Evolutionary conservation across 2,113 vertebrate species (phyloP).

Genomic region (Chaetura pelagica): DNA sequence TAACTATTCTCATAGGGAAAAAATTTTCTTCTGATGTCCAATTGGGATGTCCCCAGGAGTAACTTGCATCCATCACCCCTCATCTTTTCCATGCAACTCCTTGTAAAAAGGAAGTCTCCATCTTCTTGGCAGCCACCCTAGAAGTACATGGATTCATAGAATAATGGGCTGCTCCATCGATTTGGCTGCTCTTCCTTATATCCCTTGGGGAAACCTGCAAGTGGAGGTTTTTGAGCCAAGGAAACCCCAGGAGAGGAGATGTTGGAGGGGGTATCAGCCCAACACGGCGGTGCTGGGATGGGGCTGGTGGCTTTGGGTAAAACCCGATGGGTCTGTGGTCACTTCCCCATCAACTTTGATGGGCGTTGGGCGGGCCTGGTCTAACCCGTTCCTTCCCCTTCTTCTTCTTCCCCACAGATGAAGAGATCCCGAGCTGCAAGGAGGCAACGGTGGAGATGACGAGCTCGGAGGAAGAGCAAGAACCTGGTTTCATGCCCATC

Average conservation of each 20-base stretch:
- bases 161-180: neutral
- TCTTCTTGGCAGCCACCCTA: too few species aligned
- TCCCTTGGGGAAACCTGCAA: neutral
- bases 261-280: neutral
- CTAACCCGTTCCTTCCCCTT: neutral
- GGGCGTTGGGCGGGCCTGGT: rapidly evolving
- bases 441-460: conserved; percentile 90
- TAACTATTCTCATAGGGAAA: too few species aligned
- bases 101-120: too few species aligned
- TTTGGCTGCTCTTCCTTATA: neutral
- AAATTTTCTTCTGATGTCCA: too few species aligned
- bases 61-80: too few species aligned
- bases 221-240: neutral
- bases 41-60: too few species aligned
- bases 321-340: neutral
- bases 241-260: neutral
- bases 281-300: rapidly evolving
- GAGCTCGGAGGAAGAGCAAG: conserved; percentile 97
- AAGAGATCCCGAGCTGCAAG: conserved; percentile 90
- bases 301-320: neutral
- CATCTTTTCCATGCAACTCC: too few species aligned
- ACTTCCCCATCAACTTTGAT: neutral
- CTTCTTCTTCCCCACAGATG: conserved; percentile 75
- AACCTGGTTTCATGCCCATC: conserved; percentile 81
- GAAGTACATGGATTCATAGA: too few species aligned